Base-by-base conservation (phyloP, 2,113 vertebrate genomes). In the Caranx melampygus region DNA sequence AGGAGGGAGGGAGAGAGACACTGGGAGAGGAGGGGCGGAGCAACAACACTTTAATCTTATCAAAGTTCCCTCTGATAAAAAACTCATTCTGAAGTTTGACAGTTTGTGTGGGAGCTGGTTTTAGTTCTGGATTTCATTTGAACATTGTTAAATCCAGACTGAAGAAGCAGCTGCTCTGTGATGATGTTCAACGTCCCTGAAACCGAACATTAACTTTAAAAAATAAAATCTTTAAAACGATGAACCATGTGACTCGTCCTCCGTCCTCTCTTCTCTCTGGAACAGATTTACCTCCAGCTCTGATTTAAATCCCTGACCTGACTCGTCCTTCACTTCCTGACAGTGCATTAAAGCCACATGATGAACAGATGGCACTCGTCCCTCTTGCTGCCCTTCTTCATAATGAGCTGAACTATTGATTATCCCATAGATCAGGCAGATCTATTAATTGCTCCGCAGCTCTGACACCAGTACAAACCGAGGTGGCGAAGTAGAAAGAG, bases 351-450 rank as follows among this genome's bases (percentile, higher is more conserved):
- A 45, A n/a, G 40, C 35, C 14, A 31, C 16, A 12, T 42, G 34
- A 59, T 64, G 55, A 8, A 74, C 15, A 6, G 0, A 47, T 7
- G 9, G 49, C 37, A 13, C 10, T 6, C 40, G 1, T 6, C 13
- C 40, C 7, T 35, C 10, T n/a, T 49, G n/a, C 78, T 18, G 51
- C 8, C 20, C 5, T 8, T 18, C 49, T 52, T 3, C 14, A 0
- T 66, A 60, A 75, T 26, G 47, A 65, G 59, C 61, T 59, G 3
- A 37, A 21, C 20, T 71, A 75, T 61, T 33, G 66, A 80, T 71
- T 13, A 66, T 55, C 44, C 16, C 20, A 16, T 9, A 54, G 59
- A 70, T 84, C 18, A 57, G 40, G 33, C 42, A 3, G 2, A 11
- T 35, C 57, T 34, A 67, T 73, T 3, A 21, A 83, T 67, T 0